Evolutionary conservation across 2,113 vertebrate genomes (phyloP).

Genomic region (Sebastes schlegelii): DNA sequence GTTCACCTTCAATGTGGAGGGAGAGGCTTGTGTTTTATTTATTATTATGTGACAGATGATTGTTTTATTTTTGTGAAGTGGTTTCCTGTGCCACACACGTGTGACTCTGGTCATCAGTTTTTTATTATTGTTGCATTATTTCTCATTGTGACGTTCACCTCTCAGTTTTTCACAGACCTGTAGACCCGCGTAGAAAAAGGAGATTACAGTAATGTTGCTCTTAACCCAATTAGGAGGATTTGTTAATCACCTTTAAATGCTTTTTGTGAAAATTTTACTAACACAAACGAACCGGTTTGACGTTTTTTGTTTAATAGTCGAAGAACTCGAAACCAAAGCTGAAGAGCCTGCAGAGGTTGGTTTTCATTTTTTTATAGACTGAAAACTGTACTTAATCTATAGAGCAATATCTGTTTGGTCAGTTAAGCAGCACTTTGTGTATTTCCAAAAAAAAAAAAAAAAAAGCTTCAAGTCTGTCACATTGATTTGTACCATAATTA

Average conservation of each 20-base stretch:
- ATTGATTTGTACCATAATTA: conserved; percentile 99
- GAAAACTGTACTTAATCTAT: conserved; percentile 96
- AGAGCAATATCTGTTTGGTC: conserved; percentile 99
- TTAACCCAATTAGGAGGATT: conserved; percentile 67
- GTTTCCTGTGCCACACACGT: conserved; percentile 86
- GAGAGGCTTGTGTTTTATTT: conserved; percentile 83
- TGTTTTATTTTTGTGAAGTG: conserved; percentile 86
- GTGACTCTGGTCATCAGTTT: conserved; percentile 70
- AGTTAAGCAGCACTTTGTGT: conserved; percentile 99
- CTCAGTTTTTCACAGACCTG: conserved; percentile 63
- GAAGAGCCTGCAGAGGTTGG: conserved; percentile 95
- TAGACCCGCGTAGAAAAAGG: conserved; percentile 60
- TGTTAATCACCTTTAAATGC: conserved; percentile 46
- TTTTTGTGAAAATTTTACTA: conserved; percentile 62
- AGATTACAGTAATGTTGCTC: conserved; percentile 67
- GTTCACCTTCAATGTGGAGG: conserved; percentile 85
- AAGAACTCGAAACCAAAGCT: conserved; percentile 99
- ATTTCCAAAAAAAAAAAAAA: conserved; percentile 86
- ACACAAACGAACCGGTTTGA: conserved; percentile 63
- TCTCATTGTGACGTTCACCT: conserved; percentile 71
- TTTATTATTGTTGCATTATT: conserved; percentile 49
- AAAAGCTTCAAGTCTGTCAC: conserved; percentile 97
- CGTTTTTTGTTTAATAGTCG: conserved; percentile 70
- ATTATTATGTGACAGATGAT: conserved; percentile 85
- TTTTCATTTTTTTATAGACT: conserved; percentile 89